These are phyloP conservation scores for Drosophila navojoa DNA, from an alignment of 1,140 invertebrate genomes.

Conservation along the genomic window DNA sequence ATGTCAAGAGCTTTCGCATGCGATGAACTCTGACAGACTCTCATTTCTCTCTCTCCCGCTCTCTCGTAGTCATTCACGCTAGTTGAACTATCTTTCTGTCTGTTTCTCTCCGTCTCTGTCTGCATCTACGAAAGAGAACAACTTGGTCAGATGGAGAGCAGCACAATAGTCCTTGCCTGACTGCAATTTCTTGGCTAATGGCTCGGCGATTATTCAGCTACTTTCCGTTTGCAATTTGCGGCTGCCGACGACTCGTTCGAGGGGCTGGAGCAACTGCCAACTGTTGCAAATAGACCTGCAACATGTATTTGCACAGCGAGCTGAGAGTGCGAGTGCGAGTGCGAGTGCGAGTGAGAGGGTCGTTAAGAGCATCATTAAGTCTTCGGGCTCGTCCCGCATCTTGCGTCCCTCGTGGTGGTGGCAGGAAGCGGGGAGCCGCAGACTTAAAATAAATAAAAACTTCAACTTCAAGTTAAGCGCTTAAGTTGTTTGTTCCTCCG, in stretches of 20 bases:
- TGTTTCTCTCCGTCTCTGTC: no score
- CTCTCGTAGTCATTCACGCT: no score
- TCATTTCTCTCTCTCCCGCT: no score
- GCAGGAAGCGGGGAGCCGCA: slow-evolving; percentile 39
- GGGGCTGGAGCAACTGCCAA: slow-evolving; percentile 13
- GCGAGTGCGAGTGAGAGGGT: slow-evolving; percentile 44
- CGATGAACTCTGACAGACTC: no score
- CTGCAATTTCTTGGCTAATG: slow-evolving; percentile 50
- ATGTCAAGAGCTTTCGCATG: no score
- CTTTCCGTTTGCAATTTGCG: slow-evolving; percentile 48
- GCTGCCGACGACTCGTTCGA: slow-evolving; percentile 8
- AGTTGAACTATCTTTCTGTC: no score
- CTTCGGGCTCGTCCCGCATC: slow-evolving; percentile 26
- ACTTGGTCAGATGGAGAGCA: not conserved
- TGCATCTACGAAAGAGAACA: not conserved
- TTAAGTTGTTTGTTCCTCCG: slow-evolving; percentile 79
- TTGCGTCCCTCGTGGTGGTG: slow-evolving; percentile 29
- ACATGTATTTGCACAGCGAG: slow-evolving; percentile 7
- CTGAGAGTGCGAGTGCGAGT: not conserved
- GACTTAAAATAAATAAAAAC: slow-evolving; percentile 81
- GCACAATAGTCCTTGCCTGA: slow-evolving; percentile 38
- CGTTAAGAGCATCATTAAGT: slow-evolving; percentile 66
- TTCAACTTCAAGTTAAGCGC: slow-evolving; percentile 70
- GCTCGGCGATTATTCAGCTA: slow-evolving; percentile 48
- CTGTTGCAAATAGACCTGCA: slow-evolving; percentile 46